Conservation (phyloP, 2,797 vertebrate genomes). For the Arctocebus calabarensis region DNA sequence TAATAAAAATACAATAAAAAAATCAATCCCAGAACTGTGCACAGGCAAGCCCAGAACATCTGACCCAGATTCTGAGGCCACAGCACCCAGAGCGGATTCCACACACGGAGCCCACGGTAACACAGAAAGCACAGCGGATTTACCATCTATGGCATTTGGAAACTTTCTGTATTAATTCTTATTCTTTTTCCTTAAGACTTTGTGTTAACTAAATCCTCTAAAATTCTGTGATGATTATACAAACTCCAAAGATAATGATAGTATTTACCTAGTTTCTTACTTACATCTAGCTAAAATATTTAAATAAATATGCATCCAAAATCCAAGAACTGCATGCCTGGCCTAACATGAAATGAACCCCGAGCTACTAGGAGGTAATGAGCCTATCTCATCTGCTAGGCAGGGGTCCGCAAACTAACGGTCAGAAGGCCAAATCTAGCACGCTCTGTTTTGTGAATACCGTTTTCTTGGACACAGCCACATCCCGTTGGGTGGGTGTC, state of each 20-base stretch:
- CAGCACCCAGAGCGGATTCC: neutral
- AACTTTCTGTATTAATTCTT: neutral
- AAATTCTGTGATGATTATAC: conserved; percentile 33
- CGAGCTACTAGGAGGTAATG: neutral
- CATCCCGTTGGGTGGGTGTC: no score
- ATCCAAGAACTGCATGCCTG: neutral
- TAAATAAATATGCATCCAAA: neutral
- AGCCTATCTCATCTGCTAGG: neutral
- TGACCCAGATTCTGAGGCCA: neutral
- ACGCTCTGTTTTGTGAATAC: neutral
- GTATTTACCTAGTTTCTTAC: conserved; percentile 17
- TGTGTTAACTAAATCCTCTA: neutral
- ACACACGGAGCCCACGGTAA: neutral
- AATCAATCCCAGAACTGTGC: neutral
- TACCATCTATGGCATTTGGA: neutral
- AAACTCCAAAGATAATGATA: neutral
- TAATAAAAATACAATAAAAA: neutral
- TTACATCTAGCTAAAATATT: neutral
- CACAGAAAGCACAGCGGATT: no score
- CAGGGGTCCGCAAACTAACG: neutral
- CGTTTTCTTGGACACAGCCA: neutral
- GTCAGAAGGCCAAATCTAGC: neutral
- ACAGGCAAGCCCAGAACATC: neutral
- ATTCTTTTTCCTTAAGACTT: neutral
- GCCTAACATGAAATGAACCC: neutral